Base-by-base conservation (phyloP, 2,113 vertebrate genomes). In the Scortum barcoo region DNA sequence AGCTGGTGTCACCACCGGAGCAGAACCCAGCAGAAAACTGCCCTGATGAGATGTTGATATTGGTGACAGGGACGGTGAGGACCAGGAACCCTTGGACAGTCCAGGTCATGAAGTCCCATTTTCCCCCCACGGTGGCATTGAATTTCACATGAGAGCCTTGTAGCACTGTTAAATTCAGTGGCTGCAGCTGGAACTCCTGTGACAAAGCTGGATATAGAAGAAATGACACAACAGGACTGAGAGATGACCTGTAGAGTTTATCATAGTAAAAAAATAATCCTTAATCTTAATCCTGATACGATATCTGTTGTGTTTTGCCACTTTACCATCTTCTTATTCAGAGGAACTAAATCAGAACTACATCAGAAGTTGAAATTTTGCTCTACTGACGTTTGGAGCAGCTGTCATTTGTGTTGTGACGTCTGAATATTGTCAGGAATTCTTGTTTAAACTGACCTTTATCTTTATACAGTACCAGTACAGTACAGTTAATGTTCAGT, bases 21-120 rank as follows among this genome's bases (percentile, higher is more conserved):
- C 88, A 88, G 83, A 91, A 80, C 8, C 0, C 19, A 24, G 90
- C 93, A 2, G 71, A 77, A 54, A 60, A 95, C 26, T 40, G 81
- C 0, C 24, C 0, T 17, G 3, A 17, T 5, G 24, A 36, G 33
- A 48, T 1, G 56, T 1, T 2, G 7, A 1, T 1, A n/a, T 2
- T 5, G 0, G 0, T 3, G 36, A 0, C 0, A 0, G 0, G 0
- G 19, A 95, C 17, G 1, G 30, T 78, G 44, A 94, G 36, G 6
- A 90, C 89, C 44, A 85, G 20, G 0, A 9, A 0, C 0, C 0
- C 9, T 20, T 57, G 3, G 2, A 94, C 44, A 0, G 0, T 0
- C 93, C 92, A 95, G 12, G 56, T 72, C 92, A 95, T 95, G 28
- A 78, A 0, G 0, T 9, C 0, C 90, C 89, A 92, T 0, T 0